Evolutionary conservation across 2,888 invertebrate species (phyloP).

Genomic region (Zonitis immaculata): DNA sequence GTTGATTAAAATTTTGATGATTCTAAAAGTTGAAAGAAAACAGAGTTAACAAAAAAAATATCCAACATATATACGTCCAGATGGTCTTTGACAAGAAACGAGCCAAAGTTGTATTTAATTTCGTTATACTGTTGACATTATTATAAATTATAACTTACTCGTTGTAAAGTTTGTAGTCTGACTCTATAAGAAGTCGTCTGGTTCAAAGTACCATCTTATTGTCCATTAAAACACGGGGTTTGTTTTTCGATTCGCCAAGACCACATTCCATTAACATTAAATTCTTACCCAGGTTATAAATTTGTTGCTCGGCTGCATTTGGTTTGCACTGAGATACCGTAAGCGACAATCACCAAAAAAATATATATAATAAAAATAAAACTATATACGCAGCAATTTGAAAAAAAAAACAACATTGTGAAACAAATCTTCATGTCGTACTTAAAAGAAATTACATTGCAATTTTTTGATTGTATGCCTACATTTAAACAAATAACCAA

Average conservation of each 20-base stretch:
- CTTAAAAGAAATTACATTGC: conserved; percentile 21
- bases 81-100: conserved; percentile 34
- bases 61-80: not conserved
- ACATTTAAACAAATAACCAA: not conserved
- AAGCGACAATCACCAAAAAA: conserved; percentile 2
- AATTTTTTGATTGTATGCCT: not conserved
- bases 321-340: conserved; percentile 19
- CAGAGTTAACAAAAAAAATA: not conserved
- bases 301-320: conserved; percentile 35
- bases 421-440: conserved; percentile 30
- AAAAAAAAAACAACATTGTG: conserved; percentile 23
- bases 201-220: conserved; percentile 46
- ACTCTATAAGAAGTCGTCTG: conserved; percentile 42
- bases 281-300: conserved; percentile 45
- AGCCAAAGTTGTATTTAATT: conserved; percentile 37
- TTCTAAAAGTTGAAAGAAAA: conserved; percentile 5
- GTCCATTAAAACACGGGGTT: conserved; percentile 46
- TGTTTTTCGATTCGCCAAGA: conserved; percentile 43
- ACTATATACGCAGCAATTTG: no score
- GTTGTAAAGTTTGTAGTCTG: conserved; percentile 28
- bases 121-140: conserved; percentile 41
- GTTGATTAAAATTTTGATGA: no score
- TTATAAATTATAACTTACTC: conserved; percentile 47
- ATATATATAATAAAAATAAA: no score
- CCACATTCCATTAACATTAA: conserved; percentile 45